phyloP scores from a whole-genome alignment of 2,113 vertebrate genomes.

The Gnathonemus echidnorhynchus region DNA sequence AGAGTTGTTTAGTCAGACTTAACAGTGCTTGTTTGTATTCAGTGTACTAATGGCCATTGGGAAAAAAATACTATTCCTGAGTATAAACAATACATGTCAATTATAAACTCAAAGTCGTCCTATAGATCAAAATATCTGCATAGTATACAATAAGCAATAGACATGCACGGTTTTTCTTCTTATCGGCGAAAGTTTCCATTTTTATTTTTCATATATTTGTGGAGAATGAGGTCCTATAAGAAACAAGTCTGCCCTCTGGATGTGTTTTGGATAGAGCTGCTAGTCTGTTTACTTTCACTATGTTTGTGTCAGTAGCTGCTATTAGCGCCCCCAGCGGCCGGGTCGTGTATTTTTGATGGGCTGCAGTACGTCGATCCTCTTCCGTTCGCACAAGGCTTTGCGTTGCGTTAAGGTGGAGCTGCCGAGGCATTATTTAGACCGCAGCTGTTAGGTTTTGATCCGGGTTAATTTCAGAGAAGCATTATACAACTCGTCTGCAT shows the following conservation, averaged over 20 bases:
- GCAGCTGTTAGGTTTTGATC: not conserved
- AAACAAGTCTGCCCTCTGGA: not conserved
- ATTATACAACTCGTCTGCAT: not conserved
- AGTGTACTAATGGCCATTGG: no score
- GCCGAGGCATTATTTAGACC: not conserved
- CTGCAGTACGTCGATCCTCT: not conserved
- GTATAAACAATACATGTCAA: not conserved
- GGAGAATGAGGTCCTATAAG: not conserved
- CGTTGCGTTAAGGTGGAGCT: not conserved
- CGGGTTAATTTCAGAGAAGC: not conserved
- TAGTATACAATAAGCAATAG: not conserved
- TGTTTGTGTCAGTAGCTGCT: not conserved
- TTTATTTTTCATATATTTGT: not conserved
- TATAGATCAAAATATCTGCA: not conserved
- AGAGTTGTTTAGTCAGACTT: no score
- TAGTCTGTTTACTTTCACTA: not conserved
- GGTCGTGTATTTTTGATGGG: not conserved
- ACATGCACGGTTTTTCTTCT: not conserved
- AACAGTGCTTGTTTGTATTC: no score
- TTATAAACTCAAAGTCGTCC: not conserved
- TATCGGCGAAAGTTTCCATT: not conserved
- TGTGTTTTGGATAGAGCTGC: not conserved
- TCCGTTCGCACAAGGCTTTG: not conserved
- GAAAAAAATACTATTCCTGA: no score
- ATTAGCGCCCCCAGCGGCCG: not conserved